Base-by-base conservation (phyloP, 2,888 invertebrate species). In the Oscheius sp. region DNA sequence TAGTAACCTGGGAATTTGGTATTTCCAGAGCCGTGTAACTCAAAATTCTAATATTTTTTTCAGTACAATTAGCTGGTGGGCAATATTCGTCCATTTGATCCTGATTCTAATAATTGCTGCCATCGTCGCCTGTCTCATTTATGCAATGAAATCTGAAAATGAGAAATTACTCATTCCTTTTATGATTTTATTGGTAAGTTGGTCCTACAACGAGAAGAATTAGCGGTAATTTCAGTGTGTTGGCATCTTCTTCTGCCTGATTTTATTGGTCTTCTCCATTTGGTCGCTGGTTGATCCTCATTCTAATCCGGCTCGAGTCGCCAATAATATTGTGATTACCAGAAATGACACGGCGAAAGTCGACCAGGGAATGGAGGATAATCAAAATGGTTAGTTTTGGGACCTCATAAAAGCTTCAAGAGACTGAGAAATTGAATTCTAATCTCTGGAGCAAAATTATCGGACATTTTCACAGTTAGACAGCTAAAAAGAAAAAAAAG, bases 281-380 rank as follows among this genome's bases (percentile, higher is more conserved):
- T 81, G 81, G 81, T 76, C 81, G 0, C 66, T 81, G n/a, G 77
- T 81, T 46, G 79, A 81, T 56, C 81, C 81, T 46, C 66, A 68
- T 18, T 78, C 79, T 12, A 66, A 52, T 5, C 76, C 77, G 27
- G 79, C 76, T 56, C 53, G 74, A 58, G 64, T 77, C 9, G 77
- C 77, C 27, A 81, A 78, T 58, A 77, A 81, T 59, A 78, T 79
- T 43, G 69, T 81, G 18, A 72, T 78, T 9, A 72, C 58, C 18
- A 72, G 74, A 35, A 81, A 81, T 56, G 49, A 71, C 12, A 74
- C 79, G 0, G 35, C 68, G 41, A 61, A 75, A 1, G 78, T 71
- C 0, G 75, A 81, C 45, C 72, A 75, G 35, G 81, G 77, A 45
- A 45, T 79, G 12, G 58, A 64, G 2, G 76, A 78, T 29, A 76